These are phyloP conservation scores for Centruroides vittatus DNA, from an alignment of 1,140 invertebrate species.

Conservation along the genomic window DNA sequence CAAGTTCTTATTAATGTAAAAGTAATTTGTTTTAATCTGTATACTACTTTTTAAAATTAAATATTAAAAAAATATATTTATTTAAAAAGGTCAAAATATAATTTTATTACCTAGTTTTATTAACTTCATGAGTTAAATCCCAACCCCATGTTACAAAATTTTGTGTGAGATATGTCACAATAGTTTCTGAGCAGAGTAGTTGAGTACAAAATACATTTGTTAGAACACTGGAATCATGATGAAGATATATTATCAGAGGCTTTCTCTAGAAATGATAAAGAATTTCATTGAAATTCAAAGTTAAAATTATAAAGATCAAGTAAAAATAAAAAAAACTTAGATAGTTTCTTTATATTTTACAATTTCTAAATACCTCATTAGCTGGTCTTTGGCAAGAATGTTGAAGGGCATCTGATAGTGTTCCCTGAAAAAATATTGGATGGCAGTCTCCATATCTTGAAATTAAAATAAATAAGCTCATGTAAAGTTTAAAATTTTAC, in stretches of 20 bases:
- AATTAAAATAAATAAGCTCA: neutral
- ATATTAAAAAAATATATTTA: no score
- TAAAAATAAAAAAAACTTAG: no score
- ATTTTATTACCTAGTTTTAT: conserved; percentile 50
- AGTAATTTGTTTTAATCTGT: no score
- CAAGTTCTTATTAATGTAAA: no score
- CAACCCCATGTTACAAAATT: conserved; percentile 91
- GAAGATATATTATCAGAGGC: conserved; percentile 79
- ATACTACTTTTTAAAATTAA: no score
- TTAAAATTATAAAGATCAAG: no score
- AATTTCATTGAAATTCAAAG: neutral
- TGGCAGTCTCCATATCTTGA: conserved; percentile 59
- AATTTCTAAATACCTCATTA: conserved; percentile 51
- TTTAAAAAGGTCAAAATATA: no score
- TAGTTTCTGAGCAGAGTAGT: conserved; percentile 71
- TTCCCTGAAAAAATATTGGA: conserved; percentile 79
- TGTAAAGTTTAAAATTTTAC: neutral
- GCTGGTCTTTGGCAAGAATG: conserved; percentile 62
- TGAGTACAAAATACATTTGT: conserved; percentile 94
- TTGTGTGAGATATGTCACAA: conserved; percentile 65
- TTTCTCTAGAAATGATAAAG: conserved; percentile 54
- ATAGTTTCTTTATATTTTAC: no score
- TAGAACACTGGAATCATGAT: conserved; percentile 83
- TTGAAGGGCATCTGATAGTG: conserved; percentile 72
- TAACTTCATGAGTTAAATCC: conserved; percentile 78